Evolutionary conservation across 2,888 invertebrate species (phyloP), one percentile per base, ranked within the genome.

Genomic region (Coremacera marginata): DNA sequence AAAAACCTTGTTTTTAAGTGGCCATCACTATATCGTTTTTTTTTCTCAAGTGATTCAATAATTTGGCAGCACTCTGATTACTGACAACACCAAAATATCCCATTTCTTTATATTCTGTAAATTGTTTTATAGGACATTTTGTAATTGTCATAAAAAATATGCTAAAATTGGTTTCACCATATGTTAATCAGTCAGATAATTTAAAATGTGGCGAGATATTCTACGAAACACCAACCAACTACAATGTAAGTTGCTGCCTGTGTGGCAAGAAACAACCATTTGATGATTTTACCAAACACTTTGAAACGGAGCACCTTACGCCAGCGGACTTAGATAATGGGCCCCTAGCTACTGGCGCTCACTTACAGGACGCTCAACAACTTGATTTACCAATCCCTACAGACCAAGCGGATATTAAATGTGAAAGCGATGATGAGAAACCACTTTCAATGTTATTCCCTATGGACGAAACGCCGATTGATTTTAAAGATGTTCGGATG

Each of bases 151-250:
- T 62, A 63, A 3, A 5, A 60, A 71, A 25, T 31, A 87, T 87
- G 88, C 79, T 88, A 67, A 85, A 85, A 82, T 71, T 85, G 72
- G 79, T 82, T 57, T 78, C 79, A 65, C 76, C 81, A 11, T 76
- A 75, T 31, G 31, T 25, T 19, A 75, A 70, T 63, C 52, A 68
- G 22, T 83, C 79, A 74, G 80, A 82, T 16, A 86, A 86, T 68
- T 82, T 86, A 16, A 86, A 86, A 70, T 87, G 87, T 72, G 87
- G 87, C 16, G 88, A 88, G 70, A 83, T 87, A 1, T 80, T 82
- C 8, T 88, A 84, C 63, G 77, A 83, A 19, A 82, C 85, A 4
- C 83, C 87, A 11, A 76, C 79, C 2, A 82, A 77, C 63, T 87
- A 84, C 75, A 81, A 83, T 77, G 82, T 88, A 4, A 82, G 82